Percentiles rank a stretch among this genome's conserved stretches.
phyloP scores from a whole-genome alignment of 2,888 invertebrate genomes.

The Scaptomyza polygonia region DNA sequence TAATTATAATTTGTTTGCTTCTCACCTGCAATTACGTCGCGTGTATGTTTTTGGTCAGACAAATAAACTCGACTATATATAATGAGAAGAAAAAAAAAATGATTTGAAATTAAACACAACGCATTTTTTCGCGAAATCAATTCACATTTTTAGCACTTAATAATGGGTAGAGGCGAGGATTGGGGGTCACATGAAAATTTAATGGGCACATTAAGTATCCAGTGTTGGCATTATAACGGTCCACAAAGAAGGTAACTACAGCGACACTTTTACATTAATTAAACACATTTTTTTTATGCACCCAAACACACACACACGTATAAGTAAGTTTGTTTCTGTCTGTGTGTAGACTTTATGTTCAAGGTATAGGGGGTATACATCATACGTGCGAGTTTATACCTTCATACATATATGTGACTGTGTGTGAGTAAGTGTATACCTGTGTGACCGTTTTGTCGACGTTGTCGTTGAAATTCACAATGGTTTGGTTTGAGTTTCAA shows the following conservation, averaged over 20 bases:
- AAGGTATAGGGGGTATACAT: constrained; percentile 52
- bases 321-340: constrained; percentile 11
- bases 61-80: constrained; percentile 23
- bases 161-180: constrained; percentile 22
- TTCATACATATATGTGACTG: constrained; percentile 28
- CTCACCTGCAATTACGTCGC: constrained; percentile 35
- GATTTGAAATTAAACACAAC: constrained; percentile 28
- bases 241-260: constrained; percentile 44
- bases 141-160: constrained; percentile 62
- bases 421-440: constrained; percentile 12
- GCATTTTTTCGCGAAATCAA: constrained; percentile 34
- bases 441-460: constrained; percentile 30
- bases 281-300: constrained; percentile 75
- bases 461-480: constrained; percentile 20
- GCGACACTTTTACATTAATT: constrained; percentile 77
- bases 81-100: constrained; percentile 11
- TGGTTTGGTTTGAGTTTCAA: constrained; percentile 3
- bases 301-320: constrained; percentile 17
- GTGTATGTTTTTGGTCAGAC: constrained; percentile 8
- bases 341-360: constrained; percentile 26
- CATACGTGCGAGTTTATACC: constrained; percentile 44
- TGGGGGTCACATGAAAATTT: constrained; percentile 48
- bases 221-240: constrained; percentile 41
- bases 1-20: background rate
- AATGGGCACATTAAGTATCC: constrained; percentile 63